phyloP scores from a whole-genome alignment of 2,113 vertebrate species.

The Formicarius rufipectus region DNA sequence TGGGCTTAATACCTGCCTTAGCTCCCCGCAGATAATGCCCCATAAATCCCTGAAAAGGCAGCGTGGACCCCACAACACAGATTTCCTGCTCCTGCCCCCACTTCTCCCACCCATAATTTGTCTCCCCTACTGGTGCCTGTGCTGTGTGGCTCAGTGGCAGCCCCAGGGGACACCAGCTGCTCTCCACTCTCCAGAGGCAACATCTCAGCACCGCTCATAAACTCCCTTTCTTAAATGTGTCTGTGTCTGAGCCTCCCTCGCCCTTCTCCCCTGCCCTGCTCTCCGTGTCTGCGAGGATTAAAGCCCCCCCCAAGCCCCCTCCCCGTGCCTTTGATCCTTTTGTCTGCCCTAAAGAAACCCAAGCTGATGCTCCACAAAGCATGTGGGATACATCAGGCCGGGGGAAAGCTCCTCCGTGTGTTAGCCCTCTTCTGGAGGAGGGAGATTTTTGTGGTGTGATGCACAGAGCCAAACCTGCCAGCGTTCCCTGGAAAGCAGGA shows the following conservation, averaged over 20 bases:
- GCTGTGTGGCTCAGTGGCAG: neutral
- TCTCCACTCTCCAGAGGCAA: neutral
- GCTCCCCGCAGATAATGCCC: fast-evolving
- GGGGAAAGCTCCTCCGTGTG: constrained; percentile 9
- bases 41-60: neutral
- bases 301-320: neutral
- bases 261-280: neutral
- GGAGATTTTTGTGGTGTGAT: constrained; percentile 66
- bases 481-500: constrained; percentile 61
- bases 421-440: constrained; percentile 43
- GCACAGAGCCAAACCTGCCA: constrained; percentile 52
- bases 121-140: neutral
- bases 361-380: constrained; percentile 28
- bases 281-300: neutral
- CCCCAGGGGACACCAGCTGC: constrained; percentile 27
- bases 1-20: neutral
- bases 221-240: neutral
- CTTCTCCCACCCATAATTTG: neutral
- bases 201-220: constrained; percentile 11
- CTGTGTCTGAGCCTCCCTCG: neutral
- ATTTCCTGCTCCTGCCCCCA: neutral
- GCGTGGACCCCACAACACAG: neutral
- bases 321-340: neutral
- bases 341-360: constrained; percentile 20
- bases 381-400: constrained; percentile 51